These are phyloP conservation scores for Limnephilus lunatus DNA, from an alignment of 2,888 invertebrate species.

Conservation along the genomic window DNA sequence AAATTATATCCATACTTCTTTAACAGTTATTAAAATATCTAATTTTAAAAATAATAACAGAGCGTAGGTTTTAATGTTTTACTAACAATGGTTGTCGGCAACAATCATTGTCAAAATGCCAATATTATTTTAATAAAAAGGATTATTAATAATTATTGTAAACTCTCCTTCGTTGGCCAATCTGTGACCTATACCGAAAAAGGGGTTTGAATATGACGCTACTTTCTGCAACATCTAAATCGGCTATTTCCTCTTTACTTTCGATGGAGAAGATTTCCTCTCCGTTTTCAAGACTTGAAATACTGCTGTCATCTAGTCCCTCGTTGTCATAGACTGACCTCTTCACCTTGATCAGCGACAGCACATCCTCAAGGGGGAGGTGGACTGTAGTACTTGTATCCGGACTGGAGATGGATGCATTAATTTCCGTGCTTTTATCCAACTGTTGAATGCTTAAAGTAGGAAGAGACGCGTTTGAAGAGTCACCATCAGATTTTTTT, in stretches of 20 bases:
- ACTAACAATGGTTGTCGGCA: neutral
- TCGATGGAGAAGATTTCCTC: constrained; percentile 5
- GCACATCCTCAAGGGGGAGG: constrained; percentile 33
- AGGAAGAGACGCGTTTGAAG: constrained; percentile 10
- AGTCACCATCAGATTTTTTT: neutral
- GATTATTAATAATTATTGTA: neutral
- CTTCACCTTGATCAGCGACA: constrained; percentile 28
- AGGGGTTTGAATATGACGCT: constrained; percentile 62
- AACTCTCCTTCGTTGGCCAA: constrained; percentile 58
- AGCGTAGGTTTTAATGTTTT: neutral
- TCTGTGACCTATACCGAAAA: constrained; percentile 63
- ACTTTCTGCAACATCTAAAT: constrained; percentile 64
- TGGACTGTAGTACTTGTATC: neutral
- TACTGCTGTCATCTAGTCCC: neutral
- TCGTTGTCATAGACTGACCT: constrained; percentile 16
- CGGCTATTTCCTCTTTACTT: constrained; percentile 45
- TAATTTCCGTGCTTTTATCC: constrained; percentile 39
- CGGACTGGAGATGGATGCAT: constrained; percentile 19
- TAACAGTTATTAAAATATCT: too few species aligned
- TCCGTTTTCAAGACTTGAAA: neutral
- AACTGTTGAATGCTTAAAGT: constrained; percentile 20
- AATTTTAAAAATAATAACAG: neutral
- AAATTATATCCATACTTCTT: too few species aligned
- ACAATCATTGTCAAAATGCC: neutral
- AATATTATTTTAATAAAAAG: neutral